These are phyloP conservation scores for Agrotis exclamationis DNA, from an alignment of 2,888 invertebrate species.

Conservation along the genomic window DNA sequence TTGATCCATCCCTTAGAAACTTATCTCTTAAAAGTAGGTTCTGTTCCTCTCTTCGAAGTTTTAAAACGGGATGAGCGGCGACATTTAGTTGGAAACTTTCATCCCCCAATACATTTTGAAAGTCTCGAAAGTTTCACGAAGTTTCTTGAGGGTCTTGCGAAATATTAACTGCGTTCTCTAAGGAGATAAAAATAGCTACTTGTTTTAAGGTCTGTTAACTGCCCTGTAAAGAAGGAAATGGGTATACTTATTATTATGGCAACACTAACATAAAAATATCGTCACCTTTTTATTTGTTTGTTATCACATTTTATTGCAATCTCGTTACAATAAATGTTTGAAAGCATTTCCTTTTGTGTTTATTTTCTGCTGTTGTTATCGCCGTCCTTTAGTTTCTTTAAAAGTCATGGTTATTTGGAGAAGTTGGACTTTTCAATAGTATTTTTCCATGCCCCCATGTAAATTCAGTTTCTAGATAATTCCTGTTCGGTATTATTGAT, in stretches of 20 bases:
- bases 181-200: slow-evolving; percentile 20
- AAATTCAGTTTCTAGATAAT: background rate
- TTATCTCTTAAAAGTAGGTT: slow-evolving; percentile 19
- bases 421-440: background rate
- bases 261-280: slow-evolving; percentile 1
- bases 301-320: slow-evolving; percentile 38
- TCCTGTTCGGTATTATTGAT: slow-evolving; percentile 20
- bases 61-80: slow-evolving; percentile 21
- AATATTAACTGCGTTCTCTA: background rate
- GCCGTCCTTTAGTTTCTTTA: slow-evolving; percentile 6
- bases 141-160: background rate
- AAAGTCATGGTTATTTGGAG: slow-evolving; percentile 29
- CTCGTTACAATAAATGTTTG: slow-evolving; percentile 25
- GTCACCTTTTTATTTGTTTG: slow-evolving; percentile 19
- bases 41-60: slow-evolving; percentile 27
- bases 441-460: background rate
- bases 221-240: slow-evolving; percentile 18
- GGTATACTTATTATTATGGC: slow-evolving; percentile 5
- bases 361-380: slow-evolving; percentile 20
- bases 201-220: slow-evolving; percentile 35
- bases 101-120: slow-evolving; percentile 21
- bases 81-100: slow-evolving; percentile 15
- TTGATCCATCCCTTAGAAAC: slow-evolving; percentile 16
- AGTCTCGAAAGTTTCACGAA: slow-evolving; percentile 12
- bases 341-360: slow-evolving; percentile 16